phyloP scores from a whole-genome alignment of 2,797 vertebrate species.

The Bradypodion ventrale region DNA sequence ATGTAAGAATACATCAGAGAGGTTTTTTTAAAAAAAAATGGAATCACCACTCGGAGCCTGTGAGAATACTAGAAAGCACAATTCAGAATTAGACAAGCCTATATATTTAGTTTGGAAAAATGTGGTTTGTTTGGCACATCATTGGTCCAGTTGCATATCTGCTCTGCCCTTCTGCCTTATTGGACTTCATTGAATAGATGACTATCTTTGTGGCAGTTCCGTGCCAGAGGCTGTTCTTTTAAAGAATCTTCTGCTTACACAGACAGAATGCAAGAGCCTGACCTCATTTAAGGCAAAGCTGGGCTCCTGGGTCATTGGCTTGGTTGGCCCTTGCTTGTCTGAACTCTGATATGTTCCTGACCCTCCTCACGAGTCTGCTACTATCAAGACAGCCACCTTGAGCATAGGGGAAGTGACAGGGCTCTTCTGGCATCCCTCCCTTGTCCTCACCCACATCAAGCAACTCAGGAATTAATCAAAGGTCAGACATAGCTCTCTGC shows the following conservation, averaged over 20 bases:
- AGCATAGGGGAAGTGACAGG: slow-evolving; percentile 46
- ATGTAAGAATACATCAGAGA: background rate
- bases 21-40: too few relatives aligned
- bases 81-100: background rate
- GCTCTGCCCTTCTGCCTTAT: slow-evolving; percentile 1
- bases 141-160: slow-evolving; percentile 18
- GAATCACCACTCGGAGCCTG: background rate
- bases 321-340: slow-evolving; percentile 49
- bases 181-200: background rate
- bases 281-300: slow-evolving; percentile 56
- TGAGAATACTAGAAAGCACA: background rate
- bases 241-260: background rate
- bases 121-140: background rate
- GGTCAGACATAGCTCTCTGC: background rate
- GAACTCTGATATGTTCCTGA: slow-evolving; percentile 42
- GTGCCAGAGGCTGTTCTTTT: slow-evolving; percentile 16
- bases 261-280: slow-evolving; percentile 56
- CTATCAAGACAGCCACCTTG: slow-evolving; percentile 51
- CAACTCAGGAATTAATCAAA: slow-evolving; percentile 4
- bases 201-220: slow-evolving; percentile 9
- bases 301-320: slow-evolving; percentile 48
- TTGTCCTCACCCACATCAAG: slow-evolving; percentile 1
- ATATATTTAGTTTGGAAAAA: slow-evolving; percentile 1
- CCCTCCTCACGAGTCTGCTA: slow-evolving; percentile 54
- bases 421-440: slow-evolving; percentile 41